Conservation (phyloP, 2,797 vertebrate genomes). For the Philypnodon macrostomus region DNA sequence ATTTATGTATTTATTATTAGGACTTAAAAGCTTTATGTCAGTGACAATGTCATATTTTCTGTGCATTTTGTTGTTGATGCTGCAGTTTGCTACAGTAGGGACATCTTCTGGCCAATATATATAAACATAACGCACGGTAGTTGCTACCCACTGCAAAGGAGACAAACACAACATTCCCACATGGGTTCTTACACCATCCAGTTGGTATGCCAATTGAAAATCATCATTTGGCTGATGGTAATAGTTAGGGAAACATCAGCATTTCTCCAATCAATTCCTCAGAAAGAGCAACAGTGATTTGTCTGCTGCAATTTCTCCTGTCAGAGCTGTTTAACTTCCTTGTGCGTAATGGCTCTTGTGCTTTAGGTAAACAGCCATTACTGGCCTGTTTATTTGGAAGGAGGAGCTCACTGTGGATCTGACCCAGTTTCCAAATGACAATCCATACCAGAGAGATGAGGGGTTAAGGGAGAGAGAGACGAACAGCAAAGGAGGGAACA, state of each 20-base stretch:
- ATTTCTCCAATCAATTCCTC: constrained; percentile 70
- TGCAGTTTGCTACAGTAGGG: constrained; percentile 26
- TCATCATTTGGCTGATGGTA: constrained; percentile 63
- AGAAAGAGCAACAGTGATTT: constrained; percentile 76
- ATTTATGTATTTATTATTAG: too few species aligned
- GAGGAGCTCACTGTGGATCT: constrained; percentile 59
- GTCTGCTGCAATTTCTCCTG: constrained; percentile 76
- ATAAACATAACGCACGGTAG: constrained; percentile 60
- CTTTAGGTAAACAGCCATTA: constrained; percentile 79
- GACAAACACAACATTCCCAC: constrained; percentile 57
- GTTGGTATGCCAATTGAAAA: constrained; percentile 54
- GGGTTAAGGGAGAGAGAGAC: constrained; percentile 24
- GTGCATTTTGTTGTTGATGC: constrained; percentile 29
- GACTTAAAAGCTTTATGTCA: too few species aligned
- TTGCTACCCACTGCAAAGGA: constrained; percentile 52
- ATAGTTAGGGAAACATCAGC: constrained; percentile 68
- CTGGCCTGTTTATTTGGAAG: constrained; percentile 79
- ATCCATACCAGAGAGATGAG: constrained; percentile 64
- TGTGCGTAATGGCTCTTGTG: constrained; percentile 70
- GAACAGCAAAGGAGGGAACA: constrained; percentile 54
- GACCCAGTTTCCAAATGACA: constrained; percentile 70
- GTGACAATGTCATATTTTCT: too few species aligned
- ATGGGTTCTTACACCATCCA: constrained; percentile 60
- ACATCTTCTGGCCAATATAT: constrained; percentile 42
- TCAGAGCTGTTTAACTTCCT: constrained; percentile 81